Evolutionary conservation across 2,113 vertebrate genomes (phyloP).

Genomic region (Leuciscus idus): DNA sequence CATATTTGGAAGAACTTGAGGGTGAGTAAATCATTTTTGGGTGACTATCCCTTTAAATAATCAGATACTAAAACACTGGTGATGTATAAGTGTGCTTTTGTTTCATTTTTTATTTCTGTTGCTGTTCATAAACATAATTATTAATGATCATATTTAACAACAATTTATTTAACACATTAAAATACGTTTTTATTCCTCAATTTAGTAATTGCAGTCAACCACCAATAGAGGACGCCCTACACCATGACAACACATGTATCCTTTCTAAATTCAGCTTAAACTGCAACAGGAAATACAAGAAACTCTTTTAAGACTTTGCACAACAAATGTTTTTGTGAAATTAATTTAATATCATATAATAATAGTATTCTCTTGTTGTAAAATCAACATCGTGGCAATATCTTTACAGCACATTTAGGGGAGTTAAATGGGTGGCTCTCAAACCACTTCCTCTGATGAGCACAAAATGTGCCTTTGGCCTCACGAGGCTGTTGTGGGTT

Average conservation of each 20-base stretch:
- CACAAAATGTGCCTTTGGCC: background rate
- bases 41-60: background rate
- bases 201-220: background rate
- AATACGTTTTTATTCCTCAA: background rate
- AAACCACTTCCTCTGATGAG: constrained; percentile 21
- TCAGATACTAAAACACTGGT: background rate
- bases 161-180: background rate
- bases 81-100: background rate
- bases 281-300: background rate
- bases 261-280: background rate
- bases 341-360: background rate
- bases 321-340: background rate
- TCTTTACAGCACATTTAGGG: background rate
- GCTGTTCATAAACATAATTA: background rate
- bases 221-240: constrained; percentile 31
- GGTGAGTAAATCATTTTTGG: too few relatives aligned
- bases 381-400: background rate
- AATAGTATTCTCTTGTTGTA: background rate
- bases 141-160: background rate
- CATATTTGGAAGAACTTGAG: too few relatives aligned
- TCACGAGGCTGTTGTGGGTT: background rate
- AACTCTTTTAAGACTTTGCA: background rate
- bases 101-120: background rate
- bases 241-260: background rate
- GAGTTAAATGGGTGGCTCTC: constrained; percentile 14